Evolutionary conservation across 2,888 invertebrate species (phyloP).

Genomic region (Azorinus chamasolen): DNA sequence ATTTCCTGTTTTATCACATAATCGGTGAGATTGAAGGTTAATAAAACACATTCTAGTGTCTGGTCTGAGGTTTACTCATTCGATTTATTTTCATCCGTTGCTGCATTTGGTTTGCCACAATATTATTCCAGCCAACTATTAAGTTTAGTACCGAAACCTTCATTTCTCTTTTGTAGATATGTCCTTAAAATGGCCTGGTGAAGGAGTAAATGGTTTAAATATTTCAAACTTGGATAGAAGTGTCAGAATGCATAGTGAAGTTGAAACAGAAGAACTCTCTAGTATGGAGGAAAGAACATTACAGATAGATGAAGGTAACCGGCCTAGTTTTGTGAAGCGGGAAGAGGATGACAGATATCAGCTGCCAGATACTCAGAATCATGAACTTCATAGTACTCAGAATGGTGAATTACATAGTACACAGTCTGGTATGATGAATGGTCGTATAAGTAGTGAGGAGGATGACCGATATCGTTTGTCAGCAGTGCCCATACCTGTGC

Average conservation of each 20-base stretch:
- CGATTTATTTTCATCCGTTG: too few relatives aligned
- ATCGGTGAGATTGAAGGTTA: too few relatives aligned
- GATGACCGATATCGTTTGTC: conserved; percentile 13
- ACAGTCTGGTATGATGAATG: conserved; percentile 27
- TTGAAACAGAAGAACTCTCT: conserved; percentile 36
- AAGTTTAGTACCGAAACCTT: too few relatives aligned
- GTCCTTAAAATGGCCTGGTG: conserved; percentile 48
- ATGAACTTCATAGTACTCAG: conserved; percentile 41
- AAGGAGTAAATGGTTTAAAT: conserved; percentile 52
- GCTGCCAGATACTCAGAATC: conserved; percentile 61
- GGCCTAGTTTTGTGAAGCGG: conserved; percentile 28
- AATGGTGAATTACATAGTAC: conserved; percentile 35
- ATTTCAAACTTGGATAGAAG: conserved; percentile 41
- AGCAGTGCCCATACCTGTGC: conserved; percentile 32
- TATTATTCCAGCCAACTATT: too few relatives aligned
- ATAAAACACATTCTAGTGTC: too few relatives aligned
- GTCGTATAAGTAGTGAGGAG: conserved; percentile 30
- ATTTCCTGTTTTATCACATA: too few relatives aligned
- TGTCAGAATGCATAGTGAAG: conserved; percentile 43
- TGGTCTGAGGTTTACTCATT: too few relatives aligned
- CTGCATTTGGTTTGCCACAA: too few relatives aligned
- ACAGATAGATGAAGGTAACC: conserved; percentile 55
- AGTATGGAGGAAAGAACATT: conserved; percentile 47
- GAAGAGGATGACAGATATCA: conserved; percentile 60
- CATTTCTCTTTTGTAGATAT: conserved; percentile 45